Base-by-base conservation (phyloP, 2,888 invertebrate genomes). In the Dendrolimus pini region DNA sequence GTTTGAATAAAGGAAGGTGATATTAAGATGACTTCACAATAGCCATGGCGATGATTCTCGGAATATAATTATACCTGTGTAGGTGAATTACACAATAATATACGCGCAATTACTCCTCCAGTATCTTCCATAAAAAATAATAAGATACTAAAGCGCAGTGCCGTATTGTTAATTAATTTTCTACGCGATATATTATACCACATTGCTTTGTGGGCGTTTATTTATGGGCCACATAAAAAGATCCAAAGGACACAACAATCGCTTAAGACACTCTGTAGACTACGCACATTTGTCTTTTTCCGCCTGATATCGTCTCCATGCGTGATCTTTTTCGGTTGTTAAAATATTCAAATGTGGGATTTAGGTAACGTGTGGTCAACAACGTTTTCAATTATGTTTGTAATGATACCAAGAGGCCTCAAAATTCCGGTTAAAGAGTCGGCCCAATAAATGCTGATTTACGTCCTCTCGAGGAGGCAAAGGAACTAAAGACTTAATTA, bases 221-320 rank as follows among this genome's bases (percentile, higher is more conserved):
- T 82, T 86, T 85, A 87, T 80, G 70, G 63, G 63, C 61, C 62
- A 80, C 80, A 81, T 84, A 83, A 83, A 85, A 78, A 80, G 75
- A 75, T 74, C 69, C 71, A 80, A 81, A 82, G 77, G 78, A 76
- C 72, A 70, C 70, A 47, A 10, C 47, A 47, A 10, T 10, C 47
- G 9, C 2, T 47, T 47, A 10, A 47, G 47, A 47, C 12, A 10
- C 47, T 47, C 9, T 47, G 47, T 47, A 47, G 47, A 47, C 47
- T 9, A 12, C 47, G 12, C 12, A 47, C 47, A 30, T 30, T 30
- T 30, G 30, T 30, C 3, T 30, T 30, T 6, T 6, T 30, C 6
- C 6, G 2, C 18, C 18, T 18, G 18, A 18, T 18, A 18, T 18
- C 18, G 2, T 18, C 18, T 18, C 18, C 2, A 18, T 18, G 18